Base-by-base conservation (phyloP, 2,797 vertebrate species). In the Pelodytes ibericus region DNA sequence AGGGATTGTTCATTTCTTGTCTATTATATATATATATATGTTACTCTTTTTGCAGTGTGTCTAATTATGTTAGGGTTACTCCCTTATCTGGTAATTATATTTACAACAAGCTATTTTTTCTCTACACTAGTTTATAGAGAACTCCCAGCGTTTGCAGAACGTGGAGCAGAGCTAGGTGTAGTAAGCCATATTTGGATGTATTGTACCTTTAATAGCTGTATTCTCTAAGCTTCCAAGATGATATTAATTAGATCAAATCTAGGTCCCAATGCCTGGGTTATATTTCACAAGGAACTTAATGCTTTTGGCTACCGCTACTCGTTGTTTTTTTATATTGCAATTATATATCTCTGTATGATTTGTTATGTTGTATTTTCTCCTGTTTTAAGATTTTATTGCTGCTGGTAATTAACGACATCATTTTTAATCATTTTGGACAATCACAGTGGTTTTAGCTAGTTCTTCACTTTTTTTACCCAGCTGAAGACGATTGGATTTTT, bases 201-300 rank as follows among this genome's bases (percentile, higher is more conserved):
- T 36, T 29, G 22, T 29, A 2, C 25, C n/a, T 56, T n/a, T 33
- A 33, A 49, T 4, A 49, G 44, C 2, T 49, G 18, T n/a, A 15
- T 13, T 13, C 13, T 3, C 49, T 7, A 53, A 53, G 7, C 49
- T 53, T 53, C 11, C 4, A 8, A 72, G 62, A 51, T 31, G n/a
- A 47, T 26, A 31, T 59, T 44, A 65, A 60, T 47, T 75, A 60
- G 41, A 56, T 31, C 13, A 49, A 68, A 31, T 44, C 56, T 3
- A 31, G 26, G 44, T 25, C 39, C 16, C 1, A 26, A 10, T 33
- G 36, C 53, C 59, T 61, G 65, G 56, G 36, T 60, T 75, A 75
- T 75, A 62, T 69, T 69, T 69, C 41, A 53, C n/a, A 68, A 60
- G 61, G 51, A 31, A 33, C 67, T 75, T 75, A 69, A 71, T 66